These are phyloP conservation scores for Zaprionus lachaisei DNA, from an alignment of 1,140 invertebrate species.

Conservation along the genomic window DNA sequence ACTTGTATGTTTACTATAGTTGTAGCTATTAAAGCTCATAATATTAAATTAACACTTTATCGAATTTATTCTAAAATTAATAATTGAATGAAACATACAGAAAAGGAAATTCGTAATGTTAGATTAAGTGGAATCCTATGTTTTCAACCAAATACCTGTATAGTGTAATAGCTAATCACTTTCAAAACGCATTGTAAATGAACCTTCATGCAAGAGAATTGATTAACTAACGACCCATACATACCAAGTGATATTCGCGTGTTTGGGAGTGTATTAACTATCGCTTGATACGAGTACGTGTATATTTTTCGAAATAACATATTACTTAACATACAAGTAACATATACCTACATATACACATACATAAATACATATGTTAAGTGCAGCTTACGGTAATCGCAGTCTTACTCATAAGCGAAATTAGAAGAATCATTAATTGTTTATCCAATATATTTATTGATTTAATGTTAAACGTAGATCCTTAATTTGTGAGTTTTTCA, in stretches of 20 bases:
- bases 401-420: constrained; percentile 15
- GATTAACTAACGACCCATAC: constrained; percentile 53
- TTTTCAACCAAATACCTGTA: constrained; percentile 41
- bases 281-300: constrained; percentile 26
- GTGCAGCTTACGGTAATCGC: constrained; percentile 10
- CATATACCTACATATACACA: constrained; percentile 7
- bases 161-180: constrained; percentile 47
- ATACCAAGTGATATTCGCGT: constrained; percentile 56
- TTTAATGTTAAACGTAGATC: background rate
- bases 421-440: constrained; percentile 12
- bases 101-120: constrained; percentile 21
- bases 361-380: constrained; percentile 10
- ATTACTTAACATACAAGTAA: constrained; percentile 28
- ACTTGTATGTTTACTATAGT: constrained; percentile 21
- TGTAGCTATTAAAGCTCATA: constrained; percentile 30
- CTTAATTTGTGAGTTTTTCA: constrained; percentile 2
- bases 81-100: constrained; percentile 21
- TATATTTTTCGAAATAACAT: constrained; percentile 53
- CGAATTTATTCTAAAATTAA: constrained; percentile 56
- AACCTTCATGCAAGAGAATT: constrained; percentile 79
- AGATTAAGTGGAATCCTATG: constrained; percentile 24
- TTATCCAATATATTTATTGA: constrained; percentile 10
- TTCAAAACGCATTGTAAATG: constrained; percentile 70
- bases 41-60: constrained; percentile 45
- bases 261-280: constrained; percentile 41